Conservation (phyloP, 2,888 invertebrate genomes). For the Frankliniella intonsa region DNA sequence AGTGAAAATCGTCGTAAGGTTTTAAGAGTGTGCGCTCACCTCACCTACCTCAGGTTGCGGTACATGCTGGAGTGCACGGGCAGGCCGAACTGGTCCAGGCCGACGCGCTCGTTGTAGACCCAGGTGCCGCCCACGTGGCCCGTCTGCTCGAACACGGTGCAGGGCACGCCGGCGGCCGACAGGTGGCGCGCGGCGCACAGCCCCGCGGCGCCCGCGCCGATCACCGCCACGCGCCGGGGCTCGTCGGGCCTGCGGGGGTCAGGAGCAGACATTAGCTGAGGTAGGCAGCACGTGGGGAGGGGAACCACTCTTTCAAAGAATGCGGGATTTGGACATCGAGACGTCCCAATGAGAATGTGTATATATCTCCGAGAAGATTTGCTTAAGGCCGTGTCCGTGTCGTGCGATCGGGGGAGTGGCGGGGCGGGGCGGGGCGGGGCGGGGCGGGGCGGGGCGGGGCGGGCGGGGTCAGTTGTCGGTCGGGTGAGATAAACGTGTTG, state of each 20-base stretch:
- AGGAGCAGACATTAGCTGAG: background rate
- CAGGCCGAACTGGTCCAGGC: conserved; percentile 58
- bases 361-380: too few species aligned
- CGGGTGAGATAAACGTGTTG: too few species aligned
- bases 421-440: too few species aligned
- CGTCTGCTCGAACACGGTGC: conserved; percentile 65
- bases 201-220: conserved; percentile 75
- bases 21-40: too few species aligned
- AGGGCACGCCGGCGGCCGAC: conserved; percentile 49
- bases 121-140: conserved; percentile 72
- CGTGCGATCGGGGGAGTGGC: too few species aligned
- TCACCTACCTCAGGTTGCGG: conserved; percentile 62
- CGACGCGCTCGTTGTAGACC: conserved; percentile 63
- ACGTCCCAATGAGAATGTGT: too few species aligned
- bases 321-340: too few species aligned
- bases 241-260: background rate
- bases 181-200: conserved; percentile 60
- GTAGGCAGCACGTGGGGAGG: background rate
- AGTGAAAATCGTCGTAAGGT: too few species aligned
- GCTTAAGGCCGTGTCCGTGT: too few species aligned
- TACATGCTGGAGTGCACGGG: conserved; percentile 78
- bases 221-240: conserved; percentile 54
- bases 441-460: too few species aligned
- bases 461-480: too few species aligned
- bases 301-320: too few species aligned